Conservation (phyloP, 2,888 invertebrate species). For the Mactromeris polynyma region DNA sequence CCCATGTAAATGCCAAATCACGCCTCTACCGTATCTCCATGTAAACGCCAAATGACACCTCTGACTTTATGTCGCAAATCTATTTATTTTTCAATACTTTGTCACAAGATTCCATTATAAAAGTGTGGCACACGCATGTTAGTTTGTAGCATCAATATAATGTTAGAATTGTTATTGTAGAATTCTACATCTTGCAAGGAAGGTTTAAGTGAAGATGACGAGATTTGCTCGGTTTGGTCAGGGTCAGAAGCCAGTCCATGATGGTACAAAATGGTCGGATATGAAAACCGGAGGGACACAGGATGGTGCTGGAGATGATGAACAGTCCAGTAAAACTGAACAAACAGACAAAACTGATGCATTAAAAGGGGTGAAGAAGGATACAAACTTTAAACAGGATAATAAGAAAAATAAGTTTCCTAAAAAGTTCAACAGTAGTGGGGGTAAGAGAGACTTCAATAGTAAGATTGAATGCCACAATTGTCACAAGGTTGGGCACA, state of each 20-base stretch:
- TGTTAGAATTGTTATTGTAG: neutral
- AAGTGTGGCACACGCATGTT: too few species aligned
- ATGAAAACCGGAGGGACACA: conserved; percentile 51
- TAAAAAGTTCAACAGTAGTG: conserved; percentile 8
- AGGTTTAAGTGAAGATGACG: conserved; percentile 72
- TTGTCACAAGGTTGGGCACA: conserved; percentile 93
- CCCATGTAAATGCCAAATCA: too few species aligned
- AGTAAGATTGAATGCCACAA: conserved; percentile 91
- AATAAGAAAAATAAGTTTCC: conserved; percentile 31
- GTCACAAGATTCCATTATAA: too few species aligned
- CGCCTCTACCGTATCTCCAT: too few species aligned
- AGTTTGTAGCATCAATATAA: neutral
- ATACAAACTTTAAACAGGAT: conserved; percentile 36
- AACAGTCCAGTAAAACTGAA: neutral
- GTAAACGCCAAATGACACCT: too few species aligned
- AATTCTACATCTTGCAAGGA: neutral
- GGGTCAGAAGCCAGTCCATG: conserved; percentile 73
- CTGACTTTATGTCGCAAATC: too few species aligned
- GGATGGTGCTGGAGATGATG: neutral
- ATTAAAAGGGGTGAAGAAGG: conserved; percentile 37
- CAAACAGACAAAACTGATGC: conserved; percentile 32
- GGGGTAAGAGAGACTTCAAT: conserved; percentile 1
- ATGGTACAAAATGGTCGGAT: conserved; percentile 76
- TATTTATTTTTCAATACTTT: too few species aligned
- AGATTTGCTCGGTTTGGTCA: conserved; percentile 76